phyloP scores from a whole-genome alignment of 2,888 invertebrate genomes.

The Opisthograptis luteolata region DNA sequence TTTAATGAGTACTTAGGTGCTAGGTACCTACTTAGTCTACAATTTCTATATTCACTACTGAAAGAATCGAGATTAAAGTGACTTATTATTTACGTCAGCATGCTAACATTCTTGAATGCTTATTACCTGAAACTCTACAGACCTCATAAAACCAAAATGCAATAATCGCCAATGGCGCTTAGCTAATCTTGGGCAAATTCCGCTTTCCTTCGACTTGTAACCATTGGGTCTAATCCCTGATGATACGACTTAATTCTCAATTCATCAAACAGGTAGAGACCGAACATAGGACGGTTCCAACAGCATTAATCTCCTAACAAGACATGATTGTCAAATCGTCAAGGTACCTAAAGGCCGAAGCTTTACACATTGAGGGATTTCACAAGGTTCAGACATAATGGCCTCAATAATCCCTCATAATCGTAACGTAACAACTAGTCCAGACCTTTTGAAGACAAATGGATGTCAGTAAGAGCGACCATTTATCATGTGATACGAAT shows the following conservation, averaged over 20 bases:
- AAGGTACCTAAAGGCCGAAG: constrained; percentile 19
- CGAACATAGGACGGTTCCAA: constrained; percentile 2
- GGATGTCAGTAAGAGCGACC: constrained; percentile 41
- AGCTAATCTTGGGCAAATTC: not conserved
- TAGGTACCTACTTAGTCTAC: too few species aligned
- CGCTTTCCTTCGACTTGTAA: not conserved
- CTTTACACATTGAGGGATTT: not conserved
- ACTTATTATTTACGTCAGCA: too few species aligned
- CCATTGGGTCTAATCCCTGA: not conserved
- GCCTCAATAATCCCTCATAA: constrained; percentile 31
- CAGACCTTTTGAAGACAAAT: constrained; percentile 45
- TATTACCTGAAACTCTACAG: constrained; percentile 3
- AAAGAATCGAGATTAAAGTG: too few species aligned
- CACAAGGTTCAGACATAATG: constrained; percentile 5
- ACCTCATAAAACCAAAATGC: not conserved
- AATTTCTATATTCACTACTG: too few species aligned
- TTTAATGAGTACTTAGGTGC: too few species aligned
- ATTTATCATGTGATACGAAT: constrained; percentile 13
- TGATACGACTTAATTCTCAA: constrained; percentile 11
- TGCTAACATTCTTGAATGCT: too few species aligned
- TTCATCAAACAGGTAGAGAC: constrained; percentile 6
- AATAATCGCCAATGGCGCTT: not conserved
- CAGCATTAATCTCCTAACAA: constrained; percentile 10
- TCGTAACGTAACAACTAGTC: constrained; percentile 21
- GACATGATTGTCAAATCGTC: constrained; percentile 24